Percentiles rank a stretch among this genome's conserved stretches.
Evolutionary conservation across 2,888 invertebrate species (phyloP).

Genomic region (Choristoneura rosaceana): DNA sequence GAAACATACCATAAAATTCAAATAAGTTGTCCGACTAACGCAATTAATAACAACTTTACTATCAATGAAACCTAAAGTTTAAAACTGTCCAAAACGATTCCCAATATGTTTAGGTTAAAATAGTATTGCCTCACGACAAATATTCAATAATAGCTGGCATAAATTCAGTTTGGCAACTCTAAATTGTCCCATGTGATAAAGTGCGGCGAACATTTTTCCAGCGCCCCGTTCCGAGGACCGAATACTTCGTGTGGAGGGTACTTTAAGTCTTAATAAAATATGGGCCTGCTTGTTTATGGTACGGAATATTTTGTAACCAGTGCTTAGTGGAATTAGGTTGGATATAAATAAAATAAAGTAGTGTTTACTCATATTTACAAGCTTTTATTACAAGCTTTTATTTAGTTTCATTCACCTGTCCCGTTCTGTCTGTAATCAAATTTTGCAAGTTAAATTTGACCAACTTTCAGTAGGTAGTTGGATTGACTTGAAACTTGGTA

Average conservation of each 20-base stretch:
- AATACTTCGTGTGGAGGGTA: constrained; percentile 46
- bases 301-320: constrained; percentile 25
- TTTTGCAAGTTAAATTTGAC: no score
- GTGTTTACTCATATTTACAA: neutral
- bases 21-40: neutral
- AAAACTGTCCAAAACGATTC: neutral
- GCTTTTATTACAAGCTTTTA: no score
- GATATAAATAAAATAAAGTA: constrained; percentile 14
- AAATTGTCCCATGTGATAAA: constrained; percentile 55
- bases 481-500: no score
- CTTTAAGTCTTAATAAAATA: constrained; percentile 66
- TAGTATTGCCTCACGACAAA: constrained; percentile 21
- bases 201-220: constrained; percentile 53
- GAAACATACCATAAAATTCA: neutral
- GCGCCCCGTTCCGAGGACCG: constrained; percentile 46
- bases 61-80: neutral
- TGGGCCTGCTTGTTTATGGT: constrained; percentile 52
- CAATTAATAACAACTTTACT: neutral
- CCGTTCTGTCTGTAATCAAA: no score
- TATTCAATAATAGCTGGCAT: constrained; percentile 51
- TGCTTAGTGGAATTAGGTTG: constrained; percentile 36
- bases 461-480: no score
- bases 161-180: constrained; percentile 51
- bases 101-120: constrained; percentile 2
- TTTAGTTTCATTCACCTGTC: no score